Conservation (phyloP, 2,797 vertebrate species). For the Amniataba percoides region DNA sequence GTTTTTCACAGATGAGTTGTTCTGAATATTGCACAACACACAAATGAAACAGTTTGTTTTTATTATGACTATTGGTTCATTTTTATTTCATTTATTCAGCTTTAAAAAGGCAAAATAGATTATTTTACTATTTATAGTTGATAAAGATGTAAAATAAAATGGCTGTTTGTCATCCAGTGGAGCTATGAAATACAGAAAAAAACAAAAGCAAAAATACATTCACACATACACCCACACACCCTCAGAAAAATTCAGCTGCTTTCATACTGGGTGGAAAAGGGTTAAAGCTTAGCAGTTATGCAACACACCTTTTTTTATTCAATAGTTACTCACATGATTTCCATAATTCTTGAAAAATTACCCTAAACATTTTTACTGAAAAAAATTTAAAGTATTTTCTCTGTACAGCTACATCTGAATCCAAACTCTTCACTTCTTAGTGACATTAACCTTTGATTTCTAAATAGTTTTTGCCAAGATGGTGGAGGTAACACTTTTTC, state of each 20-base stretch:
- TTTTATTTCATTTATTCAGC: not conserved
- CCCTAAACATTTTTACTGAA: conserved; percentile 16
- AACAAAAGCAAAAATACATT: too few relatives aligned
- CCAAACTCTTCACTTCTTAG: not conserved
- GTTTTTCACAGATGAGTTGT: not conserved
- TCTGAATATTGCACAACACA: not conserved
- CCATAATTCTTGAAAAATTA: too few relatives aligned
- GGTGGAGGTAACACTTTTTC: not conserved
- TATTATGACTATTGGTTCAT: not conserved
- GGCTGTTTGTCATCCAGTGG: too few relatives aligned
- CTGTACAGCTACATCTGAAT: not conserved
- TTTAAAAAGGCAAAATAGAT: too few relatives aligned
- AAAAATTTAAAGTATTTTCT: not conserved
- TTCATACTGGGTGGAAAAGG: not conserved
- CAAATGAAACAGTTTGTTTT: not conserved
- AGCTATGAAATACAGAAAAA: too few relatives aligned
- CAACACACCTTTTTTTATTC: not conserved
- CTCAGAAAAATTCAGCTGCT: too few relatives aligned
- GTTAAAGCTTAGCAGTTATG: not conserved
- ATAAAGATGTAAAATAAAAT: too few relatives aligned
- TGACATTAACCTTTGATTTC: not conserved
- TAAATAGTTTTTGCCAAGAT: not conserved
- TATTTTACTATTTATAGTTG: too few relatives aligned
- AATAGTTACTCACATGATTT: too few relatives aligned
- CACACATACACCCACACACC: too few relatives aligned